Base-by-base conservation (phyloP, 1,140 invertebrate genomes). In the Stegodyphus dumicola region DNA sequence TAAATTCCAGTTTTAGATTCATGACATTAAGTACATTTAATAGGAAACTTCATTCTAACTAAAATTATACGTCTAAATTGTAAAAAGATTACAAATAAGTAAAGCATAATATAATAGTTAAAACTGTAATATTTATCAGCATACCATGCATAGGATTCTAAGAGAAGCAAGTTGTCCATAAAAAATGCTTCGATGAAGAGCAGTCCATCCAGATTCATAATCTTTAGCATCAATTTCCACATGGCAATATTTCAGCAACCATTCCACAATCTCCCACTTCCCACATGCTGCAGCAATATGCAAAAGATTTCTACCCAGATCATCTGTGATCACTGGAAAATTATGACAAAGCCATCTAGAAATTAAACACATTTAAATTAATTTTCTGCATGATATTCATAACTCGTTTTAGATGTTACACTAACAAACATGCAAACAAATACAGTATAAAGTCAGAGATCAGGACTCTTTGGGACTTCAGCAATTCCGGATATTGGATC, bases 141-240 rank as follows among this genome's bases (percentile, higher is more conserved):
- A 88, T 89, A 93, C 92, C 89, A 93, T 92, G 85, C 95, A 92
- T 5, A 96, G 90, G 51, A 91, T 89, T 69, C 94, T 92, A 74
- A 94, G 93, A 15, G 92, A 90, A 87, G 93, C 90, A 86, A 96
- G 92, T 86, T 95, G 94, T 2, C 95, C 95, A 91, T 95, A 95
- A 90, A 94, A 95, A 51, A 95, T 90, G 86, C 94, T 94, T 87
- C 94, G 90, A 90, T 96, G 95, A 17, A 95, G 89, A 0, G 95
- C 92, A 15, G 95, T 95, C 90, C 94, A 95, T 0, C 94, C 94
- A 33, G 94, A 95, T 90, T 95, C 94, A 1, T 89, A 86, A 89
- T 95, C 95, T 87, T 92, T 92, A 0, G 90, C 90, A 90, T 94
- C 93, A 3, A 94, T 88, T 88, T 93, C 92, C 3, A 92, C 91